phyloP scores from a whole-genome alignment of 2,113 vertebrate species.

The Lampris incognitus region DNA sequence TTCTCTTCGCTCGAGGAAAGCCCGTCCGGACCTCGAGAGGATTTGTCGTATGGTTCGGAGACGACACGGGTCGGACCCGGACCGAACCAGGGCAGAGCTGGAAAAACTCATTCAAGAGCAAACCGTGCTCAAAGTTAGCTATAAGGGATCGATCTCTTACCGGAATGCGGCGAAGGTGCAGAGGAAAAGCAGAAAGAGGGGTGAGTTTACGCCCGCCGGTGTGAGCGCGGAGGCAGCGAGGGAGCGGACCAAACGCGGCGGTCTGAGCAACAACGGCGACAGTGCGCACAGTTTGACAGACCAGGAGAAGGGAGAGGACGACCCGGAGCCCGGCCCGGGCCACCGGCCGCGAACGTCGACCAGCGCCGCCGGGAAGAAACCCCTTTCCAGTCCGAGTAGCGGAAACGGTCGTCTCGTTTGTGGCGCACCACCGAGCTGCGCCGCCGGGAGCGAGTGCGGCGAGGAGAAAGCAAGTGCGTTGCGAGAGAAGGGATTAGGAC shows the following conservation, averaged over 20 bases:
- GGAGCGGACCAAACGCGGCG: slow-evolving; percentile 74
- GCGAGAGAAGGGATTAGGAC: slow-evolving; percentile 67
- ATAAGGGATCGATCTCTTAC: slow-evolving; percentile 92
- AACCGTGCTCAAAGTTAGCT: slow-evolving; percentile 91
- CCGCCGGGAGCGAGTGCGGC: slow-evolving; percentile 67
- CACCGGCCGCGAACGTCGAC: slow-evolving; percentile 49
- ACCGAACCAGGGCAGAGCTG: slow-evolving; percentile 88
- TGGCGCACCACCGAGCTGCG: slow-evolving; percentile 74
- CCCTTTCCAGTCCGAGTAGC: slow-evolving; percentile 60
- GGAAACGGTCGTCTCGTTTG: slow-evolving; percentile 72
- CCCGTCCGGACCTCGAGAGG: slow-evolving; percentile 90
- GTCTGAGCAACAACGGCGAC: slow-evolving; percentile 73
- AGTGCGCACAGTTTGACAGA: slow-evolving; percentile 78
- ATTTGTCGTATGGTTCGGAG: slow-evolving; percentile 92
- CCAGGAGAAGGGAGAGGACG: slow-evolving; percentile 71
- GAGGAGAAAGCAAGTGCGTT: slow-evolving; percentile 76
- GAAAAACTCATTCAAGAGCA: slow-evolving; percentile 91
- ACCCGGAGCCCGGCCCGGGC: slow-evolving; percentile 64
- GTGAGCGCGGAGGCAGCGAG: slow-evolving; percentile 62
- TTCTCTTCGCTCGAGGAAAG: slow-evolving; percentile 91
- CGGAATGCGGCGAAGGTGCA: slow-evolving; percentile 89
- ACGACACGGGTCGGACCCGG: slow-evolving; percentile 88
- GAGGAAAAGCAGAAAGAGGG: slow-evolving; percentile 83
- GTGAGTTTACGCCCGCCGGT: slow-evolving; percentile 76
- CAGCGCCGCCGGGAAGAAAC: slow-evolving; percentile 47